phyloP scores from a whole-genome alignment of 2,113 vertebrate species.

The Rhea pennata region DNA sequence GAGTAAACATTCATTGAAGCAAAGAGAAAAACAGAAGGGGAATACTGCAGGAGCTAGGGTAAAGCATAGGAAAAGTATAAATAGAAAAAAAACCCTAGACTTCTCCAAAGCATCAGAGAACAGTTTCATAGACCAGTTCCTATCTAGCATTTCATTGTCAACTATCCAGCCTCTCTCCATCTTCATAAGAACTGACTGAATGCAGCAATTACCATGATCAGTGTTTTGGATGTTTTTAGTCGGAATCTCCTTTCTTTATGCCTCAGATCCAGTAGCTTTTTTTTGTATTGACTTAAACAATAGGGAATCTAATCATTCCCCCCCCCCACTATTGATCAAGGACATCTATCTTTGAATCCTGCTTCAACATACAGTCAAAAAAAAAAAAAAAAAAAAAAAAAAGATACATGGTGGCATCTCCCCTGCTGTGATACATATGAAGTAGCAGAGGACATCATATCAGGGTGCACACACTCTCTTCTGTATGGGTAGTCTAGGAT shows the following conservation, averaged over 20 bases:
- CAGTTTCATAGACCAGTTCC: background rate
- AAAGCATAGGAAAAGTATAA: background rate
- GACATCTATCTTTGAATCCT: slow-evolving; percentile 55
- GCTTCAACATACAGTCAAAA: slow-evolving; percentile 52
- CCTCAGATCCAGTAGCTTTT: background rate
- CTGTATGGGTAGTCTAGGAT: background rate
- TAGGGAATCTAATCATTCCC: background rate
- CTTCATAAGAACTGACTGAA: background rate
- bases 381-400: slow-evolving; percentile 39
- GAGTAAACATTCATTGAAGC: background rate
- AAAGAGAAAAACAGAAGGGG: background rate
- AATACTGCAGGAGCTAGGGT: background rate
- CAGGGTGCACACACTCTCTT: background rate
- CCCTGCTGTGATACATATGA: slow-evolving; percentile 6
- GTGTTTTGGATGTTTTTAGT: background rate
- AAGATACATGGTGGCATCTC: slow-evolving; percentile 31
- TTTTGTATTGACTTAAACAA: slow-evolving; percentile 53
- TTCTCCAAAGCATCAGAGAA: background rate
- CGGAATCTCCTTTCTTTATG: background rate
- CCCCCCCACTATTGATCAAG: background rate
- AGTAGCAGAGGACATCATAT: slow-evolving; percentile 7
- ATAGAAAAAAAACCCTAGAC: background rate
- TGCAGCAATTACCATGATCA: background rate
- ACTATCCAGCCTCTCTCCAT: background rate
- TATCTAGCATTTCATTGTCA: background rate